A percentile compares a stretch with the other conserved stretches of the same genome.
These are phyloP conservation scores for Sebastolobus alascanus DNA, from an alignment of 2,797 vertebrate genomes.

Conservation along the genomic window DNA sequence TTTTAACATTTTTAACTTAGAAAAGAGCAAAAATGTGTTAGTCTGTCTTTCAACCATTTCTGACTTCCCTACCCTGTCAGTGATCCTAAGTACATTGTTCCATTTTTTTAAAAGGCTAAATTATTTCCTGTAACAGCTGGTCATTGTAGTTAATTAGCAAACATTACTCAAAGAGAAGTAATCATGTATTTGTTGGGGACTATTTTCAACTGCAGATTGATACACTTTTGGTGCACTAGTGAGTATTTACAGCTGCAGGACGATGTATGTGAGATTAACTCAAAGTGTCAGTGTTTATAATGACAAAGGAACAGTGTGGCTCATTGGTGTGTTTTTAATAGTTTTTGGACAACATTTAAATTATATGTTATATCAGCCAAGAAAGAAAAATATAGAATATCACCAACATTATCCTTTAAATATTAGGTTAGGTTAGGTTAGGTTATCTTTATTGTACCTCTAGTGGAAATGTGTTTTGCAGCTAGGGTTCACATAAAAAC, in stretches of 20 bases:
- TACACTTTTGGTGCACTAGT: not conserved
- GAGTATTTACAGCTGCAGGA: not conserved
- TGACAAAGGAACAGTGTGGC: not conserved
- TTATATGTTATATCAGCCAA: not conserved
- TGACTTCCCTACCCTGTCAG: too few relatives aligned
- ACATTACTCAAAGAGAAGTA: not conserved
- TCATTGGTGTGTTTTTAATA: not conserved
- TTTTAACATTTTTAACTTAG: too few relatives aligned
- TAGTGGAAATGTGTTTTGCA: too few relatives aligned
- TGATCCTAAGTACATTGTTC: too few relatives aligned
- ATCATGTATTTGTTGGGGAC: not conserved
- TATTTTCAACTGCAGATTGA: not conserved
- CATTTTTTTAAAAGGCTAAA: not conserved
- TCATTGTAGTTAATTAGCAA: not conserved
- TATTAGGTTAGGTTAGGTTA: too few relatives aligned
- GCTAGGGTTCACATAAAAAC: too few relatives aligned
- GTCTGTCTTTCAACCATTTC: too few relatives aligned
- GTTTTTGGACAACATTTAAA: not conserved
- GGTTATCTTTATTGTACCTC: too few relatives aligned
- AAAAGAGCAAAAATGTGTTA: too few relatives aligned
- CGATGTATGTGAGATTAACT: not conserved
- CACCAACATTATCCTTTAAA: not conserved
- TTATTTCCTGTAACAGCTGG: not conserved
- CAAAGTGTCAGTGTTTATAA: not conserved
- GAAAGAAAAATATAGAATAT: not conserved